Evolutionary conservation across 2,888 invertebrate genomes (phyloP), one percentile per base, ranked within the genome.

Genomic region (Cepaea hortensis): DNA sequence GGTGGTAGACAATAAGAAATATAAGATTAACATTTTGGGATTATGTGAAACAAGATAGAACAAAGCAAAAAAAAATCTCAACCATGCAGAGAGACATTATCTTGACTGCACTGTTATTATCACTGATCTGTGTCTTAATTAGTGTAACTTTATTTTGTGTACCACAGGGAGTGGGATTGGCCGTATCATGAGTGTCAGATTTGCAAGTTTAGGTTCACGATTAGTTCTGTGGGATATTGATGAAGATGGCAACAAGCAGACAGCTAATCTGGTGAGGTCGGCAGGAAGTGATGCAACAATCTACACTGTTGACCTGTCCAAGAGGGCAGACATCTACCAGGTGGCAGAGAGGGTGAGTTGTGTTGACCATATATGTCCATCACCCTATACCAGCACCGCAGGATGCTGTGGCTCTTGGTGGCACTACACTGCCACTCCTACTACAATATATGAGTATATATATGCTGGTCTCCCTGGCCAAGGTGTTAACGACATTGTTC

Each of bases 151-250:
- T 23, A 23, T 72, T 11, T 23, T 72, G 11, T 72, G 20, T 15
- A 11, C 23, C 23, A 46, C 89, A 94, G 94, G 94, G 9, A 94
- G 94, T 90, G 95, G 95, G 5, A 90, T 95, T 20, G 95, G 95
- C 11, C 90, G 93, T 55, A 88, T 93, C 81, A 87, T 94, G 90
- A 91, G 94, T 0, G 83, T 91, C 20, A 87, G 91, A 50, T 94
- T 95, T 90, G 94, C 94, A 4, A 87, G 90, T 70, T 89, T 92
- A 13, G 93, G 93, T 20, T 93, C 93, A 85, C 88, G 89, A 3
- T 85, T 94, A 46, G 92, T 94, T 1, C 89, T 94, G 61, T 93
- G 94, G 94, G 95, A 95, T 88, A 91, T 94, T 61, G 92, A 94
- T 88, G 82, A 91, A 46, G 86, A 89, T 73, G 92, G 92, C 5